Evolutionary conservation across 2,888 invertebrate genomes (phyloP).

Genomic region (Idaea aversata): DNA sequence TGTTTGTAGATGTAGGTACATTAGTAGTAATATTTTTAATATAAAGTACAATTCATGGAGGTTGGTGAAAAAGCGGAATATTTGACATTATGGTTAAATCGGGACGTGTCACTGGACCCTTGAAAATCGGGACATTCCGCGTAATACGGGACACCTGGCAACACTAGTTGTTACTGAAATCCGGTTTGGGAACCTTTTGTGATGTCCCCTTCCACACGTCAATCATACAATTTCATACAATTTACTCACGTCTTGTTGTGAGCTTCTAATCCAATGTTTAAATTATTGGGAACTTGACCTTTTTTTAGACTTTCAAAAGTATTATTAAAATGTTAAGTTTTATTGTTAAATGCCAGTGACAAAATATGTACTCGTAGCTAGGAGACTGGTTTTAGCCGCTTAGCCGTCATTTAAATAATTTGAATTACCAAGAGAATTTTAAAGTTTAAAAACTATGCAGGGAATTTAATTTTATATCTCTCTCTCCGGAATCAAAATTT

Average conservation of each 20-base stretch:
- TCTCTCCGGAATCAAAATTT: too few relatives aligned
- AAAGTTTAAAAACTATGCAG: not conserved
- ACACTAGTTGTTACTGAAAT: not conserved
- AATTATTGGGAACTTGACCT: not conserved
- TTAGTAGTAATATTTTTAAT: too few relatives aligned
- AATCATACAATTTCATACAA: not conserved
- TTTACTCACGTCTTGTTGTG: not conserved
- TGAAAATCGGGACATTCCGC: too few relatives aligned
- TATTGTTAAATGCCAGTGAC: not conserved
- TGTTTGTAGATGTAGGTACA: too few relatives aligned
- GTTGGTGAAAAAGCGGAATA: too few relatives aligned
- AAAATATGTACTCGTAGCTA: not conserved
- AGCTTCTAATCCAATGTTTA: not conserved
- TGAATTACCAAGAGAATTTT: not conserved
- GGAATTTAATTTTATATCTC: too few relatives aligned
- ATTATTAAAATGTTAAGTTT: not conserved
- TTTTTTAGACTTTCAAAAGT: not conserved
- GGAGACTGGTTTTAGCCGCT: not conserved
- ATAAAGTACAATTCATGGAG: too few relatives aligned
- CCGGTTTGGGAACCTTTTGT: constrained; percentile 1
- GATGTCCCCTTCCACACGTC: not conserved
- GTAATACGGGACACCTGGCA: too few relatives aligned
- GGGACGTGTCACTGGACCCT: too few relatives aligned
- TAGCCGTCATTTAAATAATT: not conserved
- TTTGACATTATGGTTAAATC: too few relatives aligned